Base-by-base conservation (phyloP, 2,888 invertebrate genomes). In the Campoplex capitator region DNA sequence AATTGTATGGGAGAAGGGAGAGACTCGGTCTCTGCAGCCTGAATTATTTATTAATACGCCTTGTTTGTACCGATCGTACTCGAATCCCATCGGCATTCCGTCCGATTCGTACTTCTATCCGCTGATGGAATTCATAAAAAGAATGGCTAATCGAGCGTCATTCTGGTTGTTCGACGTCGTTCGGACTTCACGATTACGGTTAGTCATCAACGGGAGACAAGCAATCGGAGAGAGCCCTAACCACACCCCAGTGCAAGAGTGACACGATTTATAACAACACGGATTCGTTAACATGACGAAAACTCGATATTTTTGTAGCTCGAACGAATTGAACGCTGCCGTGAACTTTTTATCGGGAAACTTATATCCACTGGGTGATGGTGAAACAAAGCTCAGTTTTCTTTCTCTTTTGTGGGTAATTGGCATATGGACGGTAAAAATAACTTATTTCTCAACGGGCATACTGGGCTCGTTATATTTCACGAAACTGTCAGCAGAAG, bases 261-360 rank as follows among this genome's bases (percentile, higher is more conserved):
- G 35, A 35, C 35, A 32, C 35, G 51, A 23, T 38, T 76, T 65
- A 48, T 32, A 65, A 13, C 35, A 16, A 0, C 11, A 32, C 42
- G 28, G 18, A 3, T 38, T 58, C 16, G 8, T 9, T 16, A 76
- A n/a, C 32, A 79, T 79, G 78, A 18, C 70, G 45, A 38, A 16
- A 56, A 79, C 42, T 28, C 78, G 70, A 9, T 79, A 91, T 78
- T 91, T 91, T 56, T 68, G 56, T 70, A 89, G 28, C 9, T 35
- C 88, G 7, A 91, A 88, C 84, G 77, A 75, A 28, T 81, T 91
- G 0, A 91, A 91, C 56, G 74, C 68, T 0, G 32, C 88, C 2
- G 7, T 89, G 0, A 92, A 91, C 65, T 6, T 23, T 1, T 1
- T 91, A 0, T 89, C 91, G 9, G 91, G 90, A 0, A 91, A 92